phyloP scores from a whole-genome alignment of 2,113 vertebrate genomes.

The Willisornis vidua region DNA sequence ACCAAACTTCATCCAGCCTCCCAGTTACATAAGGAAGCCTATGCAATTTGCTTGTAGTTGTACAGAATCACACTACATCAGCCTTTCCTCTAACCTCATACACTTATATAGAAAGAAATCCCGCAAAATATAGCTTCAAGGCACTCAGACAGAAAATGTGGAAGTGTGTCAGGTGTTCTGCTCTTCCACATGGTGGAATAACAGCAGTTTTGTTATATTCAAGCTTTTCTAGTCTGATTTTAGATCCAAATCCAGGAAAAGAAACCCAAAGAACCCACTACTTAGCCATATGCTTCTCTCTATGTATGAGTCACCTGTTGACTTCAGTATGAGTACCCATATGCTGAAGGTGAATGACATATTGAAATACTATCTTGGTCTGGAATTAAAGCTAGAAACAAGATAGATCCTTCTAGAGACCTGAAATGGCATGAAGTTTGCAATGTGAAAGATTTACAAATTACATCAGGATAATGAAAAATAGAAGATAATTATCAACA shows the following conservation, averaged over 20 bases:
- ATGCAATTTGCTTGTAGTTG: neutral
- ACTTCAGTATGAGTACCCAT: neutral
- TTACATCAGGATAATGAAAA: neutral
- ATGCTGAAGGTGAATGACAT: slow-evolving; percentile 14
- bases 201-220: neutral
- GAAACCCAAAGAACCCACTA: rapidly evolving
- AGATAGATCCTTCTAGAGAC: neutral
- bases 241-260: neutral
- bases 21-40: neutral
- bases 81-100: neutral
- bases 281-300: slow-evolving; percentile 6
- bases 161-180: neutral
- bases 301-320: slow-evolving; percentile 34
- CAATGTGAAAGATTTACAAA: neutral
- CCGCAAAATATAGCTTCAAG: neutral
- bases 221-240: neutral
- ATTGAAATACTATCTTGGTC: neutral
- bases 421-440: neutral
- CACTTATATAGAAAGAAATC: neutral
- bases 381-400: neutral
- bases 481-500: neutral
- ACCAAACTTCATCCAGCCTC: neutral
- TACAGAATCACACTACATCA: neutral
- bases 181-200: neutral
- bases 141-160: neutral